A percentile compares a stretch with the other conserved stretches of the same genome.
phyloP scores from a whole-genome alignment of 1,140 invertebrate species.

The Drosophila serrata region DNA sequence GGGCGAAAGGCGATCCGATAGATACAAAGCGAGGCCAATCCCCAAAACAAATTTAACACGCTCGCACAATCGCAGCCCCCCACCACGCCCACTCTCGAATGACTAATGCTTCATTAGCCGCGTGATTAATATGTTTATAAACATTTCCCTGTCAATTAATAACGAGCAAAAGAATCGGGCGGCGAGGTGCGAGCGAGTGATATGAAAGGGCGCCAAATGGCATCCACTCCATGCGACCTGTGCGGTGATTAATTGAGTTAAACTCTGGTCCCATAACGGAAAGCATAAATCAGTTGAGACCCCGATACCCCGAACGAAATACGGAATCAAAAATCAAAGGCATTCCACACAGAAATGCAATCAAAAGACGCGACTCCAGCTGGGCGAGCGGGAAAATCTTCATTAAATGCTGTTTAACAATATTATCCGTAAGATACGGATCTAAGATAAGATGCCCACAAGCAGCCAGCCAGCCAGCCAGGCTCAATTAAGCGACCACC shows the following conservation, averaged over 20 bases:
- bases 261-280: constrained; percentile 53
- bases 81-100: constrained; percentile 46
- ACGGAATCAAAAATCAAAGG: constrained; percentile 38
- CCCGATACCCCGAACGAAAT: constrained; percentile 2
- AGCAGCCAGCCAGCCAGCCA: constrained; percentile 29
- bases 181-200: constrained; percentile 34
- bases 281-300: constrained; percentile 55
- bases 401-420: constrained; percentile 80
- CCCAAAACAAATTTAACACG: constrained; percentile 63
- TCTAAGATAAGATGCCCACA: constrained; percentile 78
- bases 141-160: constrained; percentile 82
- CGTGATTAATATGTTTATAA: constrained; percentile 84
- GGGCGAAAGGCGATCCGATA: constrained; percentile 31
- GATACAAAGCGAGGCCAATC: constrained; percentile 42
- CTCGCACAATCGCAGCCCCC: constrained; percentile 34
- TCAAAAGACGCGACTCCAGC: constrained; percentile 56
- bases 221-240: constrained; percentile 32
- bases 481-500: constrained; percentile 78
- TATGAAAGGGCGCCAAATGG: constrained; percentile 68
- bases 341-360: constrained; percentile 41
- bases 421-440: constrained; percentile 77
- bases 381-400: constrained; percentile 73
- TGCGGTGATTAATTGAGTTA: constrained; percentile 50
- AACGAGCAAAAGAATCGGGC: constrained; percentile 39
- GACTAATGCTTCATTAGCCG: constrained; percentile 79